Percentiles rank a stretch among this genome's conserved stretches.
These are phyloP conservation scores for Pteria penguin DNA, from an alignment of 2,888 invertebrate species.

Conservation along the genomic window DNA sequence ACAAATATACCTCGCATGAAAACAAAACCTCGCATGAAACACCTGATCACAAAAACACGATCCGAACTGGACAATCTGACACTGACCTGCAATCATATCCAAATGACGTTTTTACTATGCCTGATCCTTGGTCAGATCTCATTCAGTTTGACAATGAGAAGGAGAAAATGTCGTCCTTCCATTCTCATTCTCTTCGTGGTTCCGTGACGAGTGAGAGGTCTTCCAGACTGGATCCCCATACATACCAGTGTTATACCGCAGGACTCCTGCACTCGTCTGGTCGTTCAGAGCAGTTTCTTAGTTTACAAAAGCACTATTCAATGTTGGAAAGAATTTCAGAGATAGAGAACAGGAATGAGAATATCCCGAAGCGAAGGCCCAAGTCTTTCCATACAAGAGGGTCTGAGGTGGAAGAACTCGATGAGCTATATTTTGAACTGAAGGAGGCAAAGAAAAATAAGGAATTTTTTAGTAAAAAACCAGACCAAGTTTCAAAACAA, in stretches of 20 bases:
- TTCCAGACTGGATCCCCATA: slow-evolving; percentile 71
- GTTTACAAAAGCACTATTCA: slow-evolving; percentile 91
- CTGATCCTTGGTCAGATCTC: slow-evolving; percentile 34
- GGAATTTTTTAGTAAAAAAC: slow-evolving; percentile 90
- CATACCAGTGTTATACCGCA: slow-evolving; percentile 78
- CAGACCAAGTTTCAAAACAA: slow-evolving; percentile 86
- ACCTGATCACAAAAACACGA: background rate
- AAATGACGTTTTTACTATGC: background rate
- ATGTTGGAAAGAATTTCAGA: slow-evolving; percentile 92
- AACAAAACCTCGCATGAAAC: background rate
- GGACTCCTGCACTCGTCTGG: slow-evolving; percentile 84
- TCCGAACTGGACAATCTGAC: background rate
- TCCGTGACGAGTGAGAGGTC: slow-evolving; percentile 73
- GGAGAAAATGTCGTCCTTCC: background rate
- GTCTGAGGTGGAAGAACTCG: slow-evolving; percentile 85
- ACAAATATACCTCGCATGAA: background rate
- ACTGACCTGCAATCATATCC: background rate
- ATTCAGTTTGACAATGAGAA: background rate
- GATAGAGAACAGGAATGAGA: slow-evolving; percentile 54
- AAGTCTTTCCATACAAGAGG: slow-evolving; percentile 23
- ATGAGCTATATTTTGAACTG: slow-evolving; percentile 87
- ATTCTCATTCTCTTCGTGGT: slow-evolving; percentile 24
- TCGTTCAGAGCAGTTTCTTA: slow-evolving; percentile 90
- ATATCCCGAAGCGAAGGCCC: background rate
- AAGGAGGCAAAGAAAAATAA: slow-evolving; percentile 89